A percentile compares a stretch with the other conserved stretches of the same genome.
Conservation (phyloP, 2,888 invertebrate genomes). For the Laothoe populi region DNA sequence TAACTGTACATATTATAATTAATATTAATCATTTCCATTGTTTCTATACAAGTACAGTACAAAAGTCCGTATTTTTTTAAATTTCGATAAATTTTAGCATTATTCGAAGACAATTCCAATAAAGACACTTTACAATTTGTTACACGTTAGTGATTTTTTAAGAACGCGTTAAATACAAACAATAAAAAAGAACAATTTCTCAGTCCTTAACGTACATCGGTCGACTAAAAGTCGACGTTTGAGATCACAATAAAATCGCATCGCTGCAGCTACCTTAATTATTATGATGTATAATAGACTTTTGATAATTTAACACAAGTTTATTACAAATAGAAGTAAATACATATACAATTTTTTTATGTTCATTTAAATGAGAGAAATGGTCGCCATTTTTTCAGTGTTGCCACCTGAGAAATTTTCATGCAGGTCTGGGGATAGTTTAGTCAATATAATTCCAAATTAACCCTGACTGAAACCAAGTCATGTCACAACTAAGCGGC, state of each 20-base stretch:
- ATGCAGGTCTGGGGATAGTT: too few relatives aligned
- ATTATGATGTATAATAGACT: constrained; percentile 5
- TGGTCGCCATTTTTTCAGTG: too few relatives aligned
- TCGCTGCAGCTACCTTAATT: neutral
- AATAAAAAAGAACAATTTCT: constrained; percentile 1
- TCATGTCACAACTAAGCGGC: too few relatives aligned
- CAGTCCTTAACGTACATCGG: constrained; percentile 13
- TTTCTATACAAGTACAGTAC: constrained; percentile 24
- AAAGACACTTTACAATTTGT: constrained; percentile 8
- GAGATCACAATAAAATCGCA: constrained; percentile 20
- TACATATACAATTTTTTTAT: too few relatives aligned
- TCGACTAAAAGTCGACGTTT: constrained; percentile 16
- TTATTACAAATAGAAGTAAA: too few relatives aligned
- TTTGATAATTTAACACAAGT: too few relatives aligned
- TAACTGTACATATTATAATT: constrained; percentile 28
- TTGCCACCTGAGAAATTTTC: too few relatives aligned
- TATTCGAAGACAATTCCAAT: constrained; percentile 23
- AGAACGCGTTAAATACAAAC: constrained; percentile 8
- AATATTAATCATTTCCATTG: constrained; percentile 16
- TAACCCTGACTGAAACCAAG: too few relatives aligned
- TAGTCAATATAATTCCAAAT: too few relatives aligned
- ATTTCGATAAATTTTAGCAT: constrained; percentile 12
- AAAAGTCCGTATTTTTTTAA: constrained; percentile 13
- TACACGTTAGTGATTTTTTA: constrained; percentile 13
- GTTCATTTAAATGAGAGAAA: too few relatives aligned